phyloP scores from a whole-genome alignment of 2,888 invertebrate genomes.

The Agrypnus murinus region DNA sequence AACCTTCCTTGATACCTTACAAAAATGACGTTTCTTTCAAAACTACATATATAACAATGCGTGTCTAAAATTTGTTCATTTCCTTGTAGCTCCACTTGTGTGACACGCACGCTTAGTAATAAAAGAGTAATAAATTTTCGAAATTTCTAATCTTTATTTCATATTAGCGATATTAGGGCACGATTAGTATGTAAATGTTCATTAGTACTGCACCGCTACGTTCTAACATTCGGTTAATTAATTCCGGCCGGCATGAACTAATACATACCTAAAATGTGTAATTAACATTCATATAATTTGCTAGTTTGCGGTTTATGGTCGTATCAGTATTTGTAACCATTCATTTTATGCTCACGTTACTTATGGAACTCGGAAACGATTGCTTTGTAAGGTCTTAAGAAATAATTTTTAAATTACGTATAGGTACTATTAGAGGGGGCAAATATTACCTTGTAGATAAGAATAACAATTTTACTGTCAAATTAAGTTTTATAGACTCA shows the following conservation, averaged over 20 bases:
- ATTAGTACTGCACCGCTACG: conserved; percentile 38
- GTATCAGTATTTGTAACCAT: conserved; percentile 22
- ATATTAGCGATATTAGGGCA: conserved; percentile 41
- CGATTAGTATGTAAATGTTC: conserved; percentile 45
- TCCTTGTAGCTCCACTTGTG: conserved; percentile 33
- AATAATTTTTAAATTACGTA: conserved; percentile 11
- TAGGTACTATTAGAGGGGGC: background rate
- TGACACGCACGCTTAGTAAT: conserved; percentile 47
- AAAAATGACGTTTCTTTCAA: conserved; percentile 12
- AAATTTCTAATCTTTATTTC: conserved; percentile 49
- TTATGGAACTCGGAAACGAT: conserved; percentile 8
- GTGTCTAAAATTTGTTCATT: conserved; percentile 42
- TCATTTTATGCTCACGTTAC: conserved; percentile 21
- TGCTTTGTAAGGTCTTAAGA: conserved; percentile 7
- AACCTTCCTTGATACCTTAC: background rate
- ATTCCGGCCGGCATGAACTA: conserved; percentile 34
- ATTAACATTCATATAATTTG: conserved; percentile 33
- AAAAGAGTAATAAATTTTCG: conserved; percentile 48
- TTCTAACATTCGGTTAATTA: conserved; percentile 39
- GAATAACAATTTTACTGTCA: background rate
- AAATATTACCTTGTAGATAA: background rate
- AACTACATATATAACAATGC: conserved; percentile 37
- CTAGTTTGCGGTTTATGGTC: conserved; percentile 9
- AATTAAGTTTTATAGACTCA: too few relatives aligned
- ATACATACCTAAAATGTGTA: conserved; percentile 35